Evolutionary conservation across 2,888 invertebrate genomes (phyloP).

Genomic region (Scaptomyza tumidula): DNA sequence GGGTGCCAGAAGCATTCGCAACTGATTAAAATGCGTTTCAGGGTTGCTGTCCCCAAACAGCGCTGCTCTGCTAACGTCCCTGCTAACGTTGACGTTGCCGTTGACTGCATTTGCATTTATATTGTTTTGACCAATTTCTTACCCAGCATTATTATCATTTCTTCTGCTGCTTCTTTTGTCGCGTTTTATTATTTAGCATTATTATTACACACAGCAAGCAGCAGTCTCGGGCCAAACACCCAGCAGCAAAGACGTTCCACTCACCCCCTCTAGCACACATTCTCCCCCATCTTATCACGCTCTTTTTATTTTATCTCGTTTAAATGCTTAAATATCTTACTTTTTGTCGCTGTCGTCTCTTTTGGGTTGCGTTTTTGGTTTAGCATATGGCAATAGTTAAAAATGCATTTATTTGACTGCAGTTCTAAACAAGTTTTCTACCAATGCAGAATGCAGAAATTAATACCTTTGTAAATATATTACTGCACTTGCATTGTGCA

Average conservation of each 20-base stretch:
- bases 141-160: conserved; percentile 74
- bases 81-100: conserved; percentile 4
- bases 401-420: conserved; percentile 40
- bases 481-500: too few relatives aligned
- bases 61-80: neutral
- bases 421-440: conserved; percentile 3
- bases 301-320: neutral
- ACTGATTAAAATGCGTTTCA: conserved; percentile 76
- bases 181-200: conserved; percentile 61
- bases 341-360: conserved; percentile 12
- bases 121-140: conserved; percentile 73
- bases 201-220: conserved; percentile 51
- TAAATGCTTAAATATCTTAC: conserved; percentile 32
- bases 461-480: neutral
- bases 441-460: neutral
- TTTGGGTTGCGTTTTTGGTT: conserved; percentile 16
- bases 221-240: conserved; percentile 7
- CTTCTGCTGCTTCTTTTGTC: conserved; percentile 29
- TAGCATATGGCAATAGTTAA: conserved; percentile 52
- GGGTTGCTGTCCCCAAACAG: conserved; percentile 41
- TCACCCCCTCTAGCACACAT: neutral
- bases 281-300: neutral
- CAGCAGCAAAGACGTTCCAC: neutral
- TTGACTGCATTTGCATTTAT: conserved; percentile 72
- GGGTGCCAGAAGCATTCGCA: conserved; percentile 15